Conservation (phyloP, 2,888 invertebrate genomes). For the Hecatera dysodea region DNA sequence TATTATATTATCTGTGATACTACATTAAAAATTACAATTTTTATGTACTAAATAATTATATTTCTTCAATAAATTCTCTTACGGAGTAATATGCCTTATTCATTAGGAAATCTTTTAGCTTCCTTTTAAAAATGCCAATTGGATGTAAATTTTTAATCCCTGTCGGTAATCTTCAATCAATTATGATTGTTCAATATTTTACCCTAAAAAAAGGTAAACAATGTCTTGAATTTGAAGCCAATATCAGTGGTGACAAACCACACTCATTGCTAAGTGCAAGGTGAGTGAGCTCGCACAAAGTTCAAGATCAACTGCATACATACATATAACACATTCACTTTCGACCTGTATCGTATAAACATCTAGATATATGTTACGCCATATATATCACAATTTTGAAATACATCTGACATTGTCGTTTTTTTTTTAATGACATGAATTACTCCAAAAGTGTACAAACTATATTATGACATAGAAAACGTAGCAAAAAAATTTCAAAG, state of each 20-base stretch:
- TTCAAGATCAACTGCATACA: conserved; percentile 43
- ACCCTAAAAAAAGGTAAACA: too few relatives aligned
- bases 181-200: too few relatives aligned
- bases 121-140: too few relatives aligned
- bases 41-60: too few relatives aligned
- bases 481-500: neutral
- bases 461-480: neutral
- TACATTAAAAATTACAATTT: too few relatives aligned
- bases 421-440: neutral
- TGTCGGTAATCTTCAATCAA: too few relatives aligned
- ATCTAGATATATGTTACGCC: neutral
- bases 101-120: too few relatives aligned
- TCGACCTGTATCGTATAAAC: neutral
- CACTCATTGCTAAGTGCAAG: conserved; percentile 40
- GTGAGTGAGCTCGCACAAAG: conserved; percentile 27
- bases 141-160: too few relatives aligned
- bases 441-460: neutral
- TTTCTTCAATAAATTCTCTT: too few relatives aligned
- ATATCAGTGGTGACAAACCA: neutral
- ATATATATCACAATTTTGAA: neutral
- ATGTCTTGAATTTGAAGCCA: too few relatives aligned
- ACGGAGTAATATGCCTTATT: too few relatives aligned
- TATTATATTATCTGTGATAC: too few relatives aligned
- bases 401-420: neutral
- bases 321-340: neutral